These are phyloP conservation scores for Takifugu flavidus DNA, from an alignment of 2,113 vertebrate genomes.

Conservation along the genomic window DNA sequence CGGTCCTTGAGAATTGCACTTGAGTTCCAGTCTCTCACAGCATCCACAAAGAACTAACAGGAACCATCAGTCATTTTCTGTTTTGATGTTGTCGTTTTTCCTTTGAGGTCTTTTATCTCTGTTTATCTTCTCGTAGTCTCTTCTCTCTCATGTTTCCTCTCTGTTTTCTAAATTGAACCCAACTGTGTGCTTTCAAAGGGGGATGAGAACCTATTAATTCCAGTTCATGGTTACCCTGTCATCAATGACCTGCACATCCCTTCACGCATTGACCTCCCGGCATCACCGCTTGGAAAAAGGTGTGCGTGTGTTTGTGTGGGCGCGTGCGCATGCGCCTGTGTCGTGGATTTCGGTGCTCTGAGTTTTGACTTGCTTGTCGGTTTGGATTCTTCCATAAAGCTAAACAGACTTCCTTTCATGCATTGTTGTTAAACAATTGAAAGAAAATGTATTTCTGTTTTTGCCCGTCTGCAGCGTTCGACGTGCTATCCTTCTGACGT, in stretches of 20 bases:
- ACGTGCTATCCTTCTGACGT: constrained; percentile 83
- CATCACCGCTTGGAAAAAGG: constrained; percentile 84
- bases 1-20: no score
- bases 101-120: neutral
- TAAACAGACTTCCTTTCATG: constrained; percentile 17
- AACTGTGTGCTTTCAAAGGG: constrained; percentile 67
- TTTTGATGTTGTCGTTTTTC: no score
- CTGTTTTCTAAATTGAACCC: constrained; percentile 22
- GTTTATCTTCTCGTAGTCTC: neutral
- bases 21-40: no score
- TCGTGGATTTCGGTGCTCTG: constrained; percentile 10
- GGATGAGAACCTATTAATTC: constrained; percentile 86
- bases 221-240: constrained; percentile 88
- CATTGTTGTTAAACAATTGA: constrained; percentile 15
- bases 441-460: constrained; percentile 5
- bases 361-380: constrained; percentile 23
- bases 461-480: constrained; percentile 49
- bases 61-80: no score
- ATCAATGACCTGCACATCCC: constrained; percentile 85
- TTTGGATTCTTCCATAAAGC: constrained; percentile 40
- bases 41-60: no score
- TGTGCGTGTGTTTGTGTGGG: constrained; percentile 70
- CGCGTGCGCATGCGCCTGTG: constrained; percentile 2
- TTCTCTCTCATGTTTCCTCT: constrained; percentile 1
- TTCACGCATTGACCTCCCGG: constrained; percentile 79